Base-by-base conservation (phyloP, 2,888 invertebrate genomes). In the Sphinx pinastri region DNA sequence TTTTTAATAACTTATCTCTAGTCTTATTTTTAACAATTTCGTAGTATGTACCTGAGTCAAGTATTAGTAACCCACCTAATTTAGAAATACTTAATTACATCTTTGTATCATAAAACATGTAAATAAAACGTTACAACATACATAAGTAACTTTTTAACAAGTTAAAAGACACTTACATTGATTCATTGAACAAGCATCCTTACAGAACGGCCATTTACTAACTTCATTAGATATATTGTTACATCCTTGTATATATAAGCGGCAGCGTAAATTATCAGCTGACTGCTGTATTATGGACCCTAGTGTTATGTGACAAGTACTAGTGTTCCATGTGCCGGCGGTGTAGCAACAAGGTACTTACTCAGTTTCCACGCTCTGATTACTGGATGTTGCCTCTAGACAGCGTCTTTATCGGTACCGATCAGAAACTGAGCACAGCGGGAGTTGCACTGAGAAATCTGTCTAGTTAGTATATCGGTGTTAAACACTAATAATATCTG, bases 311-410 rank as follows among this genome's bases (percentile, higher is more conserved):
- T 77, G 57, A 77, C 81, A 88, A 79, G 86, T 83, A 78, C 78
- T 79, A 83, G 79, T 84, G 81, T 88, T 79, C 81, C 79, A 77
- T 81, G 81, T 75, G 71, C 76, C 76, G 76, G 76, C 74, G 79
- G 78, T 84, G 82, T 82, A 83, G 87, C 84, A 87, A 86, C 90
- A 87, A 87, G 84, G 88, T 88, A 89, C 87, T 86, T 80, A 84
- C 84, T 90, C 92, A 92, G 93, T 91, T 93, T 92, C 92, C 93
- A 94, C 94, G 94, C 93, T 94, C 94, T 94, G 92, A 93, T 94
- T 92, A 92, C 84, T 93, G 94, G 94, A 92, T 94, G 92, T 94
- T 94, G 94, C 91, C 94, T 93, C 92, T 90, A 92, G 92, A 91
- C 91, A 88, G 85, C 88, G 88, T 91, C 92, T 92, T 89, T 93